phyloP scores from a whole-genome alignment of 1,140 invertebrate species.

The Macrostomum lignano region DNA sequence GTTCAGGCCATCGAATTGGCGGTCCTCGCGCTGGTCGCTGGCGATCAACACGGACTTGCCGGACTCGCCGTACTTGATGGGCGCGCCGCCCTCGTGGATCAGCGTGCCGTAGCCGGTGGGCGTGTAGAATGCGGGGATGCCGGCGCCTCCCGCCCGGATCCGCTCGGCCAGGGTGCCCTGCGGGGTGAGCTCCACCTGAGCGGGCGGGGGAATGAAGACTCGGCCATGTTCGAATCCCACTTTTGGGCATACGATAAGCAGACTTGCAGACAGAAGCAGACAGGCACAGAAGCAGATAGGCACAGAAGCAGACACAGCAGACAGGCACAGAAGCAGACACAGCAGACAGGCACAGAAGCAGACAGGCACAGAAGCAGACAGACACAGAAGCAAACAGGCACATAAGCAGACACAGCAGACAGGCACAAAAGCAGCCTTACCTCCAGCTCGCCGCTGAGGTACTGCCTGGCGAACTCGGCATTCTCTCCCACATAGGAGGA shows the following conservation, averaged over 20 bases:
- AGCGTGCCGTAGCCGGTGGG: conserved; percentile 77
- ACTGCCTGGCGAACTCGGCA: conserved; percentile 77
- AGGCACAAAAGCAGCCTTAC: too few relatives aligned
- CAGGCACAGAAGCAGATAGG: too few relatives aligned
- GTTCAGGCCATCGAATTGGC: conserved; percentile 49
- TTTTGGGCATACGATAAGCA: too few relatives aligned
- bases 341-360: too few relatives aligned
- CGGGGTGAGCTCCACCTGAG: conserved; percentile 6
- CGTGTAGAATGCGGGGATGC: conserved; percentile 89
- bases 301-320: too few relatives aligned
- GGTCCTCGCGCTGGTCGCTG: conserved; percentile 31
- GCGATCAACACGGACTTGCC: conserved; percentile 26
- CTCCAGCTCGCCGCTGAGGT: conserved; percentile 59
- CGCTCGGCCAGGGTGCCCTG: conserved; percentile 68
- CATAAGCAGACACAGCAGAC: too few relatives aligned
- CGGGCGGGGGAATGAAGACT: too few relatives aligned
- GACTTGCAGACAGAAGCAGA: too few relatives aligned
- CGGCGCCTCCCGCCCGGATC: conserved; percentile 69
- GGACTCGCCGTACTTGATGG: conserved; percentile 51
- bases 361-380: too few relatives aligned
- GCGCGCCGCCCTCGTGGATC: conserved; percentile 62
- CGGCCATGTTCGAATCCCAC: too few relatives aligned
- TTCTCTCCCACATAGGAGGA: conserved; percentile 95
- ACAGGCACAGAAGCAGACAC: too few relatives aligned
- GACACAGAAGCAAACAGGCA: too few relatives aligned